These are phyloP conservation scores for Allobates femoralis DNA, from an alignment of 2,797 vertebrate species.

Conservation along the genomic window DNA sequence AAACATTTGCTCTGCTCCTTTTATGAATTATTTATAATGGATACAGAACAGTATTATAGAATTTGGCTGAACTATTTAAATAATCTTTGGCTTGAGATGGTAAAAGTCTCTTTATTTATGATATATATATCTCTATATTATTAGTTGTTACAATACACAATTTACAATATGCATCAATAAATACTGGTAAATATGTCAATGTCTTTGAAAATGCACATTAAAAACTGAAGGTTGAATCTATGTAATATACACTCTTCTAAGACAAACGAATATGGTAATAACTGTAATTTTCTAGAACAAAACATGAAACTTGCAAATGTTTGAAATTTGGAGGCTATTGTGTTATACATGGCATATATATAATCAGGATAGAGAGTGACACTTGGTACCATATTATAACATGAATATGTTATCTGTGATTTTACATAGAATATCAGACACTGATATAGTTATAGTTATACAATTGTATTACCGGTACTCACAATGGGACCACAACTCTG, in stretches of 20 bases:
- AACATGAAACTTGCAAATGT: not conserved
- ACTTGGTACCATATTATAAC: not conserved
- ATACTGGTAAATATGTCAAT: too few relatives aligned
- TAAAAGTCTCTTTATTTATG: not conserved
- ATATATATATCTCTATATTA: not conserved
- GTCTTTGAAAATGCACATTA: constrained; percentile 27
- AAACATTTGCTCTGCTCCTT: not conserved
- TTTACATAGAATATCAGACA: too few relatives aligned
- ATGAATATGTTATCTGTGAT: too few relatives aligned
- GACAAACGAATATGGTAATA: not conserved
- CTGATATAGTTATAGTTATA: not conserved
- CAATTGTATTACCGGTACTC: too few relatives aligned
- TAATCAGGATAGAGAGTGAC: not conserved
- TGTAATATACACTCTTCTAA: not conserved
- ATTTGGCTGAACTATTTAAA: not conserved
- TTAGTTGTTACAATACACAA: not conserved
- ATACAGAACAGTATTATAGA: not conserved
- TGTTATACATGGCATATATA: not conserved
- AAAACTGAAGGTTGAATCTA: constrained; percentile 2
- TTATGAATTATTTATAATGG: constrained; percentile 13
- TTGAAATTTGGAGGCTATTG: not conserved
- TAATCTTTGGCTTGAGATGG: constrained; percentile 48
- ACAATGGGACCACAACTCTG: too few relatives aligned
- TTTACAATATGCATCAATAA: not conserved
- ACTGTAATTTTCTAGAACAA: not conserved